A percentile compares a stretch with the other conserved stretches of the same genome.
phyloP scores from a whole-genome alignment of 2,888 invertebrate species.

The Synanthedon andrenaeformis region DNA sequence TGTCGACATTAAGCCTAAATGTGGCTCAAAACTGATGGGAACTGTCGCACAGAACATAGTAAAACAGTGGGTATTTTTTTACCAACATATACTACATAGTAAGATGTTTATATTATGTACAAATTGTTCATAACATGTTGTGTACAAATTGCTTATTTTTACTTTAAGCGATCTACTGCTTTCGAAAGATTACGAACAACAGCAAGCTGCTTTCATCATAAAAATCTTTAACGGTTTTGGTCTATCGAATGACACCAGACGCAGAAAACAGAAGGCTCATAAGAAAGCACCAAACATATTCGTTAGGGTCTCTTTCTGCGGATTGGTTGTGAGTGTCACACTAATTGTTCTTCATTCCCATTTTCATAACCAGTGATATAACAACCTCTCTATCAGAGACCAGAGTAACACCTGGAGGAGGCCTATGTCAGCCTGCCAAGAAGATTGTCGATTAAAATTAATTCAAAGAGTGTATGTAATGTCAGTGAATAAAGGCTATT shows the following conservation, averaged over 20 bases:
- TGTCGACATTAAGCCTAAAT: slow-evolving; percentile 78
- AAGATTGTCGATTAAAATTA: no score
- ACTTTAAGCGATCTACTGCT: slow-evolving; percentile 68
- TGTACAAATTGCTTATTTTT: background rate
- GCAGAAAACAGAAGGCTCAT: slow-evolving; percentile 21
- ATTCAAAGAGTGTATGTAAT: no score
- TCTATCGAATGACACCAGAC: slow-evolving; percentile 24
- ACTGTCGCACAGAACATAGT: background rate
- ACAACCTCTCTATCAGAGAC: no score
- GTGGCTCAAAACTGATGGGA: slow-evolving; percentile 19
- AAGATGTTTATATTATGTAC: background rate
- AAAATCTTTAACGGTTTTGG: slow-evolving; percentile 66
- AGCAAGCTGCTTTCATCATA: slow-evolving; percentile 66
- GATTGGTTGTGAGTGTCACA: slow-evolving; percentile 29
- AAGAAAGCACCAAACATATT: slow-evolving; percentile 40
- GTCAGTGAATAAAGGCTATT: no score
- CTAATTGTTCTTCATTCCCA: slow-evolving; percentile 1
- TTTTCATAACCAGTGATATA: background rate
- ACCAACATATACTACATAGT: background rate
- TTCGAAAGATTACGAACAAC: slow-evolving; percentile 69
- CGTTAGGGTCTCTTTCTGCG: slow-evolving; percentile 42
- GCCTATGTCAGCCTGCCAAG: no score
- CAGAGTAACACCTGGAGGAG: no score
- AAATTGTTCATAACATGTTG: background rate
- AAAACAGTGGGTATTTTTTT: background rate